Percentiles rank a stretch among this genome's conserved stretches.
Conservation (phyloP, 2,888 invertebrate species). For the Furcula furcula region DNA sequence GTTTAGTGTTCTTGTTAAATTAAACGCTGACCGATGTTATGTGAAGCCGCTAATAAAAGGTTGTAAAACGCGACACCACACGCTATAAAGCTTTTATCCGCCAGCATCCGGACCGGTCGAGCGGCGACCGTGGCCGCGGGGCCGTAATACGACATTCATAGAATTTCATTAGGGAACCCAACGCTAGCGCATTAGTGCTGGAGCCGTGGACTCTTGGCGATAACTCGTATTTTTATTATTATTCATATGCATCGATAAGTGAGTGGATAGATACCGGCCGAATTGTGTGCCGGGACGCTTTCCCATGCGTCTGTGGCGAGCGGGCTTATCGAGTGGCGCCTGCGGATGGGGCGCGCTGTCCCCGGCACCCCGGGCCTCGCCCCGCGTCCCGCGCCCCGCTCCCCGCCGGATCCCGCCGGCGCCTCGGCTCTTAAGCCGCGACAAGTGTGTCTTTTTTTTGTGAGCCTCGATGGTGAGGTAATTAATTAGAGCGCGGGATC, state of each 20-base stretch:
- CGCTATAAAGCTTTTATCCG: slow-evolving; percentile 22
- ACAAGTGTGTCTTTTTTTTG: slow-evolving; percentile 70
- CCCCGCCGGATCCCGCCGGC: slow-evolving; percentile 41
- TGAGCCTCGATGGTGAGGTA: slow-evolving; percentile 55
- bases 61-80: slow-evolving; percentile 22
- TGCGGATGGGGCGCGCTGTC: slow-evolving; percentile 33
- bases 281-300: slow-evolving; percentile 36
- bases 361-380: slow-evolving; percentile 13
- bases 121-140: slow-evolving; percentile 1
- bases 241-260: slow-evolving; percentile 40
- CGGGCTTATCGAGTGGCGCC: slow-evolving; percentile 56
- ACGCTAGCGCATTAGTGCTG: slow-evolving; percentile 14
- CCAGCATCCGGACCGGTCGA: slow-evolving; percentile 5
- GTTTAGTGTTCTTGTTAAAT: slow-evolving; percentile 12
- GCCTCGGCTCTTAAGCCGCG: slow-evolving; percentile 71
- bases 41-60: slow-evolving; percentile 19
- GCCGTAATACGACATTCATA: slow-evolving; percentile 24
- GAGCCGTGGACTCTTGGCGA: slow-evolving; percentile 13
- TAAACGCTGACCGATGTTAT: slow-evolving; percentile 28
- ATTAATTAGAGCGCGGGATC: slow-evolving; percentile 67
- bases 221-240: slow-evolving; percentile 48
- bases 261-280: slow-evolving; percentile 25
- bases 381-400: slow-evolving; percentile 12
- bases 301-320: slow-evolving; percentile 44
- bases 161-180: slow-evolving; percentile 26